A percentile compares a stretch with the other conserved stretches of the same genome.
phyloP scores from a whole-genome alignment of 2,113 vertebrate species.

The Peucedramus taeniatus region DNA sequence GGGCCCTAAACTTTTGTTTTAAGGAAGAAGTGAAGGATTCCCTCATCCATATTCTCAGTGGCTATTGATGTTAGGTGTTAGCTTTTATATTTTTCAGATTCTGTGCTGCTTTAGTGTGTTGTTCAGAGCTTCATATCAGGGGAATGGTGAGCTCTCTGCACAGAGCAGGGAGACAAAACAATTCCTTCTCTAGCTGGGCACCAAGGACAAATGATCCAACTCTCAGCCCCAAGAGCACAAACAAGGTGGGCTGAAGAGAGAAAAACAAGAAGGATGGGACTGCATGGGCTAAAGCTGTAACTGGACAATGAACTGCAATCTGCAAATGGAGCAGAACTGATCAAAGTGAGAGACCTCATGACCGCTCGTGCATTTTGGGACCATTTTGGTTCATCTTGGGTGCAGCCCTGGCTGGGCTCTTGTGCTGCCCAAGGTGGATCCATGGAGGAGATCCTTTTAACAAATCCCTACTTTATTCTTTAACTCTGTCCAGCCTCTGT shows the following conservation, averaged over 20 bases:
- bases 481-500: fast-evolving
- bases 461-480: not conserved
- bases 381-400: too few relatives aligned
- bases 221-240: not conserved
- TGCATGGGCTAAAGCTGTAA: too few relatives aligned
- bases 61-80: not conserved
- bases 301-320: too few relatives aligned
- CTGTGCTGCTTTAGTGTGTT: not conserved
- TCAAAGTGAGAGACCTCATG: too few relatives aligned
- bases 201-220: not conserved
- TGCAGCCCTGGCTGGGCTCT: too few relatives aligned
- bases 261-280: too few relatives aligned
- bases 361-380: too few relatives aligned
- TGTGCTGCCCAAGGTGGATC: not conserved
- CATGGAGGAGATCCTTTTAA: not conserved
- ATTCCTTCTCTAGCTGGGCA: not conserved
- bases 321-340: too few relatives aligned
- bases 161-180: not conserved
- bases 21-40: not conserved
- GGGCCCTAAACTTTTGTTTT: not conserved
- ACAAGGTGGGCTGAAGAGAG: too few relatives aligned
- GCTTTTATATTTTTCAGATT: not conserved
- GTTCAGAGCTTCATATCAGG: not conserved
- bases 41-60: not conserved
- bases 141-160: not conserved